phyloP scores from a whole-genome alignment of 2,888 invertebrate genomes.

The Auanema freiburgensis region DNA sequence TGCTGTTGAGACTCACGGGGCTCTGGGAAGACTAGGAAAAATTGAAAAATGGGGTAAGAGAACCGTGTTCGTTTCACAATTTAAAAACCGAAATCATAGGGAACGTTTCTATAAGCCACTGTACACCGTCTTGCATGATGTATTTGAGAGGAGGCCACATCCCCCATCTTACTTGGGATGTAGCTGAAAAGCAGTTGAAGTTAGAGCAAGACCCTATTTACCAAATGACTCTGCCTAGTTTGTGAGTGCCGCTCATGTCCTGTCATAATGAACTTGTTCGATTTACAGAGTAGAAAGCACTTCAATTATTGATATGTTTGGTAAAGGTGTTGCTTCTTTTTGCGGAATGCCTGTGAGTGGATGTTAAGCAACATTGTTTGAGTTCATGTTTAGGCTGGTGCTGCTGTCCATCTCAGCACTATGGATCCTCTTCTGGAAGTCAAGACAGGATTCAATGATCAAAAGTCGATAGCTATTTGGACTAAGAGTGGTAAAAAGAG shows the following conservation, averaged over 20 bases:
- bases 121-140: conserved; percentile 53
- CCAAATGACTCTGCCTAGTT: conserved; percentile 47
- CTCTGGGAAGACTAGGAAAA: conserved; percentile 17
- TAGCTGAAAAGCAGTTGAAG: conserved; percentile 36
- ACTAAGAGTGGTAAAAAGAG: conserved; percentile 40
- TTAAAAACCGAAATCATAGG: conserved; percentile 12
- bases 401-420: conserved; percentile 41
- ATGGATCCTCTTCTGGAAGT: conserved; percentile 50
- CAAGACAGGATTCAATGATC: conserved; percentile 52
- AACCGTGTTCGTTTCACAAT: neutral
- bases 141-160: conserved; percentile 57
- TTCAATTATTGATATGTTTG: conserved; percentile 31
- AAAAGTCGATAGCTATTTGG: conserved; percentile 54
- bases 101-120: conserved; percentile 23
- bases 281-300: conserved; percentile 23
- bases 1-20: too few relatives aligned
- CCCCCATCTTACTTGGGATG: conserved; percentile 60
- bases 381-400: conserved; percentile 6
- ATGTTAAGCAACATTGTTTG: neutral
- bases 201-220: conserved; percentile 47
- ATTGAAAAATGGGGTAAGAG: conserved; percentile 34
- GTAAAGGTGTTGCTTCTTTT: conserved; percentile 28
- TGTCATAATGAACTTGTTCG: neutral
- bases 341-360: conserved; percentile 19
- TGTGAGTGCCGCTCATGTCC: conserved; percentile 24